These are phyloP conservation scores for Phengaris alcon DNA, from an alignment of 2,888 invertebrate genomes.

Conservation along the genomic window DNA sequence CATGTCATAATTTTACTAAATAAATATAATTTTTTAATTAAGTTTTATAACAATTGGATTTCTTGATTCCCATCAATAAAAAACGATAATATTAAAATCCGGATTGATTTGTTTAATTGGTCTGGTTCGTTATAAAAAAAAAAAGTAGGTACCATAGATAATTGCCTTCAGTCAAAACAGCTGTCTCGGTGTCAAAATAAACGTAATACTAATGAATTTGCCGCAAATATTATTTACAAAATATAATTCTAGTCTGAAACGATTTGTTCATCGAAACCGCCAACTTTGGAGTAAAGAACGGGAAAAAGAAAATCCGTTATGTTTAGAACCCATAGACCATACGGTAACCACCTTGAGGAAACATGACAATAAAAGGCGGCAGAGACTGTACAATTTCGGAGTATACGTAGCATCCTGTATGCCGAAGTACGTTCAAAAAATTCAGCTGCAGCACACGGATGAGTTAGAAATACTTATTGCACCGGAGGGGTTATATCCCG, in stretches of 20 bases:
- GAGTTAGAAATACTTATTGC: constrained; percentile 62
- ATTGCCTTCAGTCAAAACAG: neutral
- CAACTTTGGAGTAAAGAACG: constrained; percentile 34
- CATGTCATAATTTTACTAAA: too few species aligned
- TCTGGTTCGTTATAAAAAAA: too few species aligned
- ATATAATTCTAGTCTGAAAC: constrained; percentile 28
- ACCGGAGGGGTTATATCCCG: constrained; percentile 61
- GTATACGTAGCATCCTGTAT: constrained; percentile 65
- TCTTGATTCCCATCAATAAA: too few species aligned
- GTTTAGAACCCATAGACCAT: constrained; percentile 52
- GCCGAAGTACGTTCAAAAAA: constrained; percentile 67
- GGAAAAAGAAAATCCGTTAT: constrained; percentile 48
- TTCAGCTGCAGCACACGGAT: constrained; percentile 65
- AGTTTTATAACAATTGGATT: too few species aligned
- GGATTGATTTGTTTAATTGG: too few species aligned
- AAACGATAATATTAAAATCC: too few species aligned
- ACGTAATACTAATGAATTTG: neutral
- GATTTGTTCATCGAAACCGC: constrained; percentile 34
- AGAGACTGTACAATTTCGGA: constrained; percentile 65
- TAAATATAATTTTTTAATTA: too few species aligned
- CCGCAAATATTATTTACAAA: neutral
- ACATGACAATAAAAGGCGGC: constrained; percentile 58
- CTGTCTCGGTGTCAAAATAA: neutral
- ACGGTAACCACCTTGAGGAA: constrained; percentile 52
- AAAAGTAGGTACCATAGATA: neutral